Evolutionary conservation across 1,140 invertebrate species (phyloP).

Genomic region (Atta texana): DNA sequence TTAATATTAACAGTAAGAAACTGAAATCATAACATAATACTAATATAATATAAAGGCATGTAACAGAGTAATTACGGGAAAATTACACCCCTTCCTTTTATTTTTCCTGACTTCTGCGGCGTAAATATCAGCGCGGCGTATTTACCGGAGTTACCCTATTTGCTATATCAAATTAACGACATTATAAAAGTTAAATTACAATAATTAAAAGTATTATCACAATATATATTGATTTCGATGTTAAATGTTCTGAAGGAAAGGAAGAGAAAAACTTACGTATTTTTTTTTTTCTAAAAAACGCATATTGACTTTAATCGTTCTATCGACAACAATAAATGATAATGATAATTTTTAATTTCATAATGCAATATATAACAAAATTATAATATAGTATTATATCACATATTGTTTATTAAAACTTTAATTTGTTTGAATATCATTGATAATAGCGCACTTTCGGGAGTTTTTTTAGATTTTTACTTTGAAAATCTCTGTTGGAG

Average conservation of each 20-base stretch:
- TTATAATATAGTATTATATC: background rate
- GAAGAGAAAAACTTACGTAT: background rate
- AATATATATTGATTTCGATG: background rate
- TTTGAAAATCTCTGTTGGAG: background rate
- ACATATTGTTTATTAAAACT: background rate
- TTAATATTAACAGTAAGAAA: no score
- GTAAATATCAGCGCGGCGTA: no score
- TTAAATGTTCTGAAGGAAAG: no score
- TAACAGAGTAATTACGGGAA: no score
- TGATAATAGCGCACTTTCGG: background rate
- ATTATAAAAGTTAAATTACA: background rate
- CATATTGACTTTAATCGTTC: background rate
- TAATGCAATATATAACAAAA: background rate
- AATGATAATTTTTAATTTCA: background rate
- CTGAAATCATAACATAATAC: no score
- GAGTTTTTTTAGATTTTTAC: background rate
- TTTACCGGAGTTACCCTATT: no score
- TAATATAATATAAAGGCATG: no score
- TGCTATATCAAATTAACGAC: background rate
- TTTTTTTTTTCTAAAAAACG: background rate
- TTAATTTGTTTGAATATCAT: background rate
- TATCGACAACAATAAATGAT: background rate
- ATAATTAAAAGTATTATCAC: background rate
- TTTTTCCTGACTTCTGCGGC: no score
- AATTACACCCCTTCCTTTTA: no score